Evolutionary conservation across 2,888 invertebrate genomes (phyloP).

Genomic region (Rhagophthalmus giganteus): DNA sequence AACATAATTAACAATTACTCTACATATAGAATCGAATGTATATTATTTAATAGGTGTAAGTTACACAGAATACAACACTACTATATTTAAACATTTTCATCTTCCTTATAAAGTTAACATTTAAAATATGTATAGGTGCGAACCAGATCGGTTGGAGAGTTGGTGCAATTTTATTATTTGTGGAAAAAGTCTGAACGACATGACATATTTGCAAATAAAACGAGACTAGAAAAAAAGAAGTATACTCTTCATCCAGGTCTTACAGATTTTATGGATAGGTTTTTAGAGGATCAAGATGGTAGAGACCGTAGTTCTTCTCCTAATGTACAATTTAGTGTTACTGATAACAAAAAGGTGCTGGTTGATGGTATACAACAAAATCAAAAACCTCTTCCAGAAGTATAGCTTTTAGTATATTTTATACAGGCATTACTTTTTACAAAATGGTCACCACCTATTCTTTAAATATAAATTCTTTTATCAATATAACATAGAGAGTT

Average conservation of each 20-base stretch:
- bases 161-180: conserved; percentile 93
- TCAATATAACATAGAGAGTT: too few species aligned
- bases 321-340: conserved; percentile 58
- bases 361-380: conserved; percentile 32
- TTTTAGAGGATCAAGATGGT: conserved; percentile 82
- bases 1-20: too few species aligned
- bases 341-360: conserved; percentile 35
- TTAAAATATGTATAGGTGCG: conserved; percentile 62
- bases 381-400: conserved; percentile 37
- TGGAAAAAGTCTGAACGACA: conserved; percentile 99
- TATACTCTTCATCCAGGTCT: conserved; percentile 89
- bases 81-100: too few species aligned
- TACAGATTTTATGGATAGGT: conserved; percentile 92
- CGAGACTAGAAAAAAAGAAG: conserved; percentile 88
- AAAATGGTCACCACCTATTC: too few species aligned
- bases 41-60: too few species aligned
- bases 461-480: too few species aligned
- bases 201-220: conserved; percentile 88
- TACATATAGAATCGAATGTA: too few species aligned
- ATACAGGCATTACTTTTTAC: too few species aligned
- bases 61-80: too few species aligned
- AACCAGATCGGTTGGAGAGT: conserved; percentile 92
- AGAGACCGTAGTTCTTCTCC: conserved; percentile 74
- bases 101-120: too few species aligned
- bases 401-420: too few species aligned